Conservation (phyloP, 2,888 invertebrate genomes). For the Xanthia togata region DNA sequence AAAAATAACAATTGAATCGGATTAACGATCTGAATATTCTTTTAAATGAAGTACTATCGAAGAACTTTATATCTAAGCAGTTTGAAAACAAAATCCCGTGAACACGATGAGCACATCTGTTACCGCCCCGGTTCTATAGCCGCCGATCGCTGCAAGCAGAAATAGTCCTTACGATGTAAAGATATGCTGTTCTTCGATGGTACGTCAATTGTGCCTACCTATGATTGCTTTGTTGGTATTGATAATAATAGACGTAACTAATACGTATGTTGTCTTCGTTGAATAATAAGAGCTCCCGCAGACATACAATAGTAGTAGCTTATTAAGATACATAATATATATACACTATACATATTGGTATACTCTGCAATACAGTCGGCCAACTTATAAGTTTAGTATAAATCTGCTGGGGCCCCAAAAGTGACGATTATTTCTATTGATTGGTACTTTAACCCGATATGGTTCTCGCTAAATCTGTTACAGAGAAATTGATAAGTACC, state of each 20-base stretch:
- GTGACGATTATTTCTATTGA: neutral
- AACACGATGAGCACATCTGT: no score
- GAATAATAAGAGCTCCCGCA: neutral
- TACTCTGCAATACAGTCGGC: no score
- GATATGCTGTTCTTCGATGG: no score
- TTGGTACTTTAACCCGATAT: neutral
- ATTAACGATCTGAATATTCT: slow-evolving; percentile 8
- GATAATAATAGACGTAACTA: neutral
- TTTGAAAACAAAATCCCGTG: no score
- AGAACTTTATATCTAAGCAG: no score
- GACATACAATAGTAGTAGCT: no score
- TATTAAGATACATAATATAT: no score
- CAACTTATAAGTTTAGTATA: no score
- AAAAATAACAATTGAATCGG: slow-evolving; percentile 12
- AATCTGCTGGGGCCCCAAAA: neutral
- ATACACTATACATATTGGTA: no score
- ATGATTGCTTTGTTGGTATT: slow-evolving; percentile 10
- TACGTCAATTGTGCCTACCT: neutral
- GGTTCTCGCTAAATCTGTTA: neutral
- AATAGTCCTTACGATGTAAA: no score
- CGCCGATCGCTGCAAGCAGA: no score
- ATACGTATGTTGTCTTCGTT: neutral
- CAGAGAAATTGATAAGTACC: neutral
- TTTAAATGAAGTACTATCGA: neutral
- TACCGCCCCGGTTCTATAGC: no score